A percentile compares a stretch with the other conserved stretches of the same genome.
Evolutionary conservation across 2,888 invertebrate species (phyloP).

Genomic region (Chesias legatella): DNA sequence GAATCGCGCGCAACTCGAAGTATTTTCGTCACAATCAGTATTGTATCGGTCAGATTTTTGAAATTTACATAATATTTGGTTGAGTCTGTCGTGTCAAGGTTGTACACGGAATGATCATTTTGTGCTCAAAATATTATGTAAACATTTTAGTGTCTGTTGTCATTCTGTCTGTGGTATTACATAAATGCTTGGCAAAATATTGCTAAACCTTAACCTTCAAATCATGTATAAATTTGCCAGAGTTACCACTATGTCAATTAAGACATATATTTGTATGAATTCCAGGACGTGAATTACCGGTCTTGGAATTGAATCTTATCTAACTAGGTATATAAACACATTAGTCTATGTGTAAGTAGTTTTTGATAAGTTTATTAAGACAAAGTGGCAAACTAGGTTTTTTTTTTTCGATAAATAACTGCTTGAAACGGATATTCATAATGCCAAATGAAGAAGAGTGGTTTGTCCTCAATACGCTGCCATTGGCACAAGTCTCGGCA

Average conservation of each 20-base stretch:
- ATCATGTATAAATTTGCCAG: no score
- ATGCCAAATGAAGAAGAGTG: slow-evolving; percentile 33
- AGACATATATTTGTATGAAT: no score
- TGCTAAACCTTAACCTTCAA: background rate
- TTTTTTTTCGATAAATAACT: background rate
- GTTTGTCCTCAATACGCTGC: slow-evolving; percentile 39
- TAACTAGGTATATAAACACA: no score
- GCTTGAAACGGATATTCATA: slow-evolving; percentile 28
- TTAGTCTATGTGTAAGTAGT: no score
- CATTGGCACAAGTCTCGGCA: slow-evolving; percentile 34
- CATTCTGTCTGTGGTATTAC: slow-evolving; percentile 1
- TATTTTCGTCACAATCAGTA: background rate
- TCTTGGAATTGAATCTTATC: no score
- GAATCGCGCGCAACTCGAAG: no score
- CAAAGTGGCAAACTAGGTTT: no score
- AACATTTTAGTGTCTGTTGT: slow-evolving; percentile 4
- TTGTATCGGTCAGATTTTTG: slow-evolving; percentile 14
- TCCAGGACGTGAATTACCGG: no score
- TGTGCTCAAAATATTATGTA: slow-evolving; percentile 8
- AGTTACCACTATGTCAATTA: no score
- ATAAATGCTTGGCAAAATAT: slow-evolving; percentile 1
- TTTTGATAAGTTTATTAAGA: no score
- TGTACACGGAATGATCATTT: slow-evolving; percentile 10
- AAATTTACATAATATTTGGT: slow-evolving; percentile 15
- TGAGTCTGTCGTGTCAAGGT: slow-evolving; percentile 22